Conservation (phyloP, 2,888 invertebrate genomes). For the Ceratothoa steindachneri region DNA sequence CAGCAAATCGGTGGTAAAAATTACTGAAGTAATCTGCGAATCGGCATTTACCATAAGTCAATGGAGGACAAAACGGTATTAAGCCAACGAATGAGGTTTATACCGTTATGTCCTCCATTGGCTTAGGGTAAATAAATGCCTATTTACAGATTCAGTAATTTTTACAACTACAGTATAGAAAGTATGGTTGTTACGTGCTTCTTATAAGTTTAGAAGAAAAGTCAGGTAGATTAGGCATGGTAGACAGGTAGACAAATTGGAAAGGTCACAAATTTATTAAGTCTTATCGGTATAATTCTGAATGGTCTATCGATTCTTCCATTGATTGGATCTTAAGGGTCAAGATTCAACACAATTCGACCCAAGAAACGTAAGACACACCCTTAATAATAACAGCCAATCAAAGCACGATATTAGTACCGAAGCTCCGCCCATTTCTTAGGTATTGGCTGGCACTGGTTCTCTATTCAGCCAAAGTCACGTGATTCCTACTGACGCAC, state of each 20-base stretch:
- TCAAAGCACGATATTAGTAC: background rate
- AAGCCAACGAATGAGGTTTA: no score
- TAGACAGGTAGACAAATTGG: background rate
- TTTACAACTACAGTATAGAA: no score
- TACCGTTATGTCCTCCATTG: no score
- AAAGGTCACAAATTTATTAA: conserved; percentile 9
- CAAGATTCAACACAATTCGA: conserved; percentile 7
- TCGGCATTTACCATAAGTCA: no score
- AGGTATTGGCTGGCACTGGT: conserved; percentile 11
- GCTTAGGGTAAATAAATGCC: no score
- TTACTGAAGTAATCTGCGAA: no score
- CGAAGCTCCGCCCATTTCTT: background rate
- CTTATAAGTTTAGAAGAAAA: no score
- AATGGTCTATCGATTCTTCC: conserved; percentile 11
- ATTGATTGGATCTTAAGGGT: conserved; percentile 7
- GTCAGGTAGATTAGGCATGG: no score
- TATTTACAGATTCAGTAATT: no score
- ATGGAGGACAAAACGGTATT: no score
- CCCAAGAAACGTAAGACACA: background rate
- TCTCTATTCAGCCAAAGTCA: conserved; percentile 2
- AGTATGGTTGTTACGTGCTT: no score
- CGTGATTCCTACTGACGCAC: conserved; percentile 8
- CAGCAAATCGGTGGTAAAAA: no score
- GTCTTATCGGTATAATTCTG: conserved; percentile 5
- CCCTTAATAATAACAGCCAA: background rate